Evolutionary conservation across 2,113 vertebrate species (phyloP), one percentile per base, ranked within the genome.

Genomic region (Cacatua alba): DNA sequence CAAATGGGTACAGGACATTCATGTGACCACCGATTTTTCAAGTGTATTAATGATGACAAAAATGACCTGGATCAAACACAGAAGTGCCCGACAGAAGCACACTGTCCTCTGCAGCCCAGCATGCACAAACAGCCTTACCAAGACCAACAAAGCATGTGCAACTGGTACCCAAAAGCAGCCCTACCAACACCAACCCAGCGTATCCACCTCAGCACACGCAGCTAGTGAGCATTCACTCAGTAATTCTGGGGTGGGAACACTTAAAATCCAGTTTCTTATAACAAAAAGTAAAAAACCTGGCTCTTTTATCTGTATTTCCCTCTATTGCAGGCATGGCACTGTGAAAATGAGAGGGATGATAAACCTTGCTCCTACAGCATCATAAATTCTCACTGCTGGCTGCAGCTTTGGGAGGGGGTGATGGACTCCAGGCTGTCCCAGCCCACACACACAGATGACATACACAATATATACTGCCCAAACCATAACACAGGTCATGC

Each of bases 161-260:
- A 69, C 4, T 33, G 25, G 7, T 10, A 67, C 18, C 78, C 35
- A 29, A 71, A 89, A 84, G 1, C 59, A 81, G 26, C 46, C n/a
- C 39, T 39, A 35, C 4, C 25, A 52, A 48, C 64, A 31, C 31
- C 88, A 77, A 5, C 16, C 28, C 1, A 3, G 15, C 0, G 0
- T 3, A 24, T 33, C 37, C 55, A 21, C 33, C n/a, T 33, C 44
- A 49, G 43, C 39, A 72, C 63, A 71, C 0, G 1, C 39, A 89
- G 14, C 46, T 21, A 28, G 33, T 6, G 35, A 93, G 16, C 57
- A 16, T 17, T 48, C 39, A 35, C 35, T 28, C 23, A 11, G 3
- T 19, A 63, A n/a, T 23, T 68, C 0, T 1, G 3, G 29, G 23
- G 35, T 35, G 33, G 21, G 10, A 92, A 70, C 35, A 60, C 11